Evolutionary conservation across 2,797 vertebrate genomes (phyloP).

Genomic region (Tympanoctomys barrerae): DNA sequence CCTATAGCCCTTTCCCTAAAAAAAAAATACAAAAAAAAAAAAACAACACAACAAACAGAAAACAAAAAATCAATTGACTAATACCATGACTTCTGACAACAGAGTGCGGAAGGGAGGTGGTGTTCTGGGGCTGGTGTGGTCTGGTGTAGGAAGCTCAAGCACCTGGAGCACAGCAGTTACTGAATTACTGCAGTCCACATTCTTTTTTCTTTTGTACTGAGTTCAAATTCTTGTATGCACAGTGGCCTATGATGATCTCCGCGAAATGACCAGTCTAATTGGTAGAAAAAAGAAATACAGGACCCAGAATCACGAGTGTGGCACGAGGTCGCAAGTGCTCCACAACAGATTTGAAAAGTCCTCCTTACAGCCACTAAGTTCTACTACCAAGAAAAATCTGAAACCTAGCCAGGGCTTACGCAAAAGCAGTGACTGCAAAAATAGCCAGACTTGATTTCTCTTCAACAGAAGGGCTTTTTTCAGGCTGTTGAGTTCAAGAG

Average conservation of each 20-base stretch:
- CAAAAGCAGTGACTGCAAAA: not conserved
- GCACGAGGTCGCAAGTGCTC: not conserved
- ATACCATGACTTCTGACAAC: not conserved
- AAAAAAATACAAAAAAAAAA: no score
- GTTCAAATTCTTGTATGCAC: not conserved
- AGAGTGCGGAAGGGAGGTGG: not conserved
- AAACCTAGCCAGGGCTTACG: not conserved
- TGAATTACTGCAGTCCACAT: not conserved
- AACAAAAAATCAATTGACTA: not conserved
- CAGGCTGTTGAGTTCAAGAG: not conserved
- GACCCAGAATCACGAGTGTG: not conserved
- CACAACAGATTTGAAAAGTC: not conserved
- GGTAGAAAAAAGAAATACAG: not conserved
- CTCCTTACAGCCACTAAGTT: not conserved
- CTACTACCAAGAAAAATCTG: not conserved
- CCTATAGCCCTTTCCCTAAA: no score
- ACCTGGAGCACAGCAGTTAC: fast-evolving
- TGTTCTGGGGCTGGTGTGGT: not conserved
- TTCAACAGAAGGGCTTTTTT: not conserved
- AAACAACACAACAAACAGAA: no score
- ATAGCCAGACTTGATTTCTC: not conserved
- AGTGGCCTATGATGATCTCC: not conserved
- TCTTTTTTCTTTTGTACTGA: not conserved
- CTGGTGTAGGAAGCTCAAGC: not conserved
- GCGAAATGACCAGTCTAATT: not conserved